phyloP scores from a whole-genome alignment of 2,113 vertebrate species.

The Propithecus coquereli region DNA sequence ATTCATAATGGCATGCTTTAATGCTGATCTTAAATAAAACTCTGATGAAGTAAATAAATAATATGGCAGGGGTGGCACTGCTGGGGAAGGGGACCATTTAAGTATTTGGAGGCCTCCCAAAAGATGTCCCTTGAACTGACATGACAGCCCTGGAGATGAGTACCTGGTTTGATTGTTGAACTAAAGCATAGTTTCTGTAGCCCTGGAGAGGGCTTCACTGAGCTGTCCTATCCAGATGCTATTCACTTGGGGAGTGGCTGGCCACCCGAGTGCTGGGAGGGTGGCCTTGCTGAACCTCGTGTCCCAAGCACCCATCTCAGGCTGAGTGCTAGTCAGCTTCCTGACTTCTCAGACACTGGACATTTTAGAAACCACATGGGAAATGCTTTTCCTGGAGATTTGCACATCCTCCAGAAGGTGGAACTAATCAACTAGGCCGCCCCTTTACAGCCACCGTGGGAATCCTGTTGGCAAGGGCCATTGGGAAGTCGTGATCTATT shows the following conservation, averaged over 20 bases:
- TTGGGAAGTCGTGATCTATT: neutral
- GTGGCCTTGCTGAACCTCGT: neutral
- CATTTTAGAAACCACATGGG: neutral
- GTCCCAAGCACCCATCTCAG: neutral
- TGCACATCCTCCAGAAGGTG: neutral
- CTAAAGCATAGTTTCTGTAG: neutral
- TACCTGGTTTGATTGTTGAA: neutral
- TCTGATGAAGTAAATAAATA: neutral
- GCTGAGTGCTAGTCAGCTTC: slow-evolving; percentile 29
- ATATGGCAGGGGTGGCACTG: neutral
- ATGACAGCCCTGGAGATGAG: neutral
- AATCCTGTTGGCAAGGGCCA: neutral
- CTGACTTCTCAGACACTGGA: neutral
- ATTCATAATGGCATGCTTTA: neutral
- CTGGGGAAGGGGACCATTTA: neutral
- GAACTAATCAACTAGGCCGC: neutral
- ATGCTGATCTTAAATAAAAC: neutral
- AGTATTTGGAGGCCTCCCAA: neutral
- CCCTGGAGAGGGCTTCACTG: neutral
- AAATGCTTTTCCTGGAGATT: neutral
- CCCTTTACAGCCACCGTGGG: accelerated
- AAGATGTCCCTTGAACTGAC: neutral
- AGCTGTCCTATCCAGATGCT: neutral
- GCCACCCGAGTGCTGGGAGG: accelerated
- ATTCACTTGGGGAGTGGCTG: neutral